These are phyloP conservation scores for Rhizomys pruinosus DNA, from an alignment of 2,113 vertebrate species.

Conservation along the genomic window DNA sequence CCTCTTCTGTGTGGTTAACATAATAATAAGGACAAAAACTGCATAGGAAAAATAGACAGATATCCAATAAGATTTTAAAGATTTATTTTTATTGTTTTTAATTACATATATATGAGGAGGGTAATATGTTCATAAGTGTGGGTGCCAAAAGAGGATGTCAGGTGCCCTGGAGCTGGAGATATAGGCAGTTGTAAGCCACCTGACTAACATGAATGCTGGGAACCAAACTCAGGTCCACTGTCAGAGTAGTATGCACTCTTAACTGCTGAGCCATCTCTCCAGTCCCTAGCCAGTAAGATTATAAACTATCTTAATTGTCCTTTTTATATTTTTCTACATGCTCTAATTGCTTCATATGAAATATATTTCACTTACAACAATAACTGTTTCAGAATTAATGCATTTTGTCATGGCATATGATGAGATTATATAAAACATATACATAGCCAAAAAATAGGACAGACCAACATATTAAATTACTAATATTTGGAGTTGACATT, in stretches of 20 bases:
- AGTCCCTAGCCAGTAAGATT: constrained; percentile 7
- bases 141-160: no score
- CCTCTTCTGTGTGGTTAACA: not conserved
- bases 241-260: no score
- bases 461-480: constrained; percentile 22
- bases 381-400: not conserved
- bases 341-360: not conserved
- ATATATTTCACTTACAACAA: not conserved
- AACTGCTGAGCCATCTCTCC: no score
- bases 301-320: not conserved
- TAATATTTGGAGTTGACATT: not conserved
- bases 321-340: not conserved
- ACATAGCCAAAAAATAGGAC: not conserved
- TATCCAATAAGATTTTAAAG: not conserved
- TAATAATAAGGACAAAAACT: not conserved
- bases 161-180: no score
- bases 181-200: no score
- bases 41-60: not conserved
- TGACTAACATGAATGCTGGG: no score
- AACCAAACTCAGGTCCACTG: no score
- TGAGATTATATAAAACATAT: constrained; percentile 39
- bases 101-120: no score
- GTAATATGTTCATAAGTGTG: no score
- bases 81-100: no score
- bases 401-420: not conserved